Base-by-base conservation (phyloP, 1,140 invertebrate species). In the Tetragnatha versicolor region DNA sequence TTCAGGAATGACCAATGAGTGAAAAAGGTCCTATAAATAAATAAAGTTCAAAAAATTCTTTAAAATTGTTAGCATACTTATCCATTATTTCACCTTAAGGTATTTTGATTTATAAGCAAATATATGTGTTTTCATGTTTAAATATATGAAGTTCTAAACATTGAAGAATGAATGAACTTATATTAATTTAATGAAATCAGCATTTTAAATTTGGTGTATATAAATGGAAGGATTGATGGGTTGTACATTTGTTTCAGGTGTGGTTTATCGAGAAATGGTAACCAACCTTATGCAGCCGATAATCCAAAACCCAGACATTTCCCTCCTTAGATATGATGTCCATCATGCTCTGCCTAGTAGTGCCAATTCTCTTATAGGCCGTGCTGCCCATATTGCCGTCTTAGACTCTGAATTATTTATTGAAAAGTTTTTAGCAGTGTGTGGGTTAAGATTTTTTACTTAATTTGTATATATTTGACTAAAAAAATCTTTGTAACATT, bases 391-490 rank as follows among this genome's bases (percentile, higher is more conserved):
- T 86, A 98, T 98, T 84, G 96, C 96, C 79, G 95, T 97, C 45
- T 89, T 98, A 33, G 96, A 98, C 86, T 98, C 95, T 7, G 96
- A 98, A 87, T 90, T 98, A 49, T 98, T 98, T 86, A 96, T 98
- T 83, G 96, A 98, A 87, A 98, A 98, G 87, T 97, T 98, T 87
- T 90, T 98, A 80, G 89, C 94, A 27, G 95, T 98, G 55, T 92
- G 93, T 73, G 95, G 93, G 58, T 89, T 97, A 27, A 31, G 65
- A 35, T 79, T 79, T 79, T 79, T 79, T 69, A 79, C 31, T 20
- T 79, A 79, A 20, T 77, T 65, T 76, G 35, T 65, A 65, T 17
- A 27, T 25, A 65, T 65, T 45, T 33, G 35, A 58, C 35, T 58
- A 31, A 58, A 58, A 27, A 58, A 58, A 33, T 58, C 17, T 58